These are phyloP conservation scores for Sebastes matsubarae DNA, from an alignment of 2,797 vertebrate genomes.

Conservation along the genomic window DNA sequence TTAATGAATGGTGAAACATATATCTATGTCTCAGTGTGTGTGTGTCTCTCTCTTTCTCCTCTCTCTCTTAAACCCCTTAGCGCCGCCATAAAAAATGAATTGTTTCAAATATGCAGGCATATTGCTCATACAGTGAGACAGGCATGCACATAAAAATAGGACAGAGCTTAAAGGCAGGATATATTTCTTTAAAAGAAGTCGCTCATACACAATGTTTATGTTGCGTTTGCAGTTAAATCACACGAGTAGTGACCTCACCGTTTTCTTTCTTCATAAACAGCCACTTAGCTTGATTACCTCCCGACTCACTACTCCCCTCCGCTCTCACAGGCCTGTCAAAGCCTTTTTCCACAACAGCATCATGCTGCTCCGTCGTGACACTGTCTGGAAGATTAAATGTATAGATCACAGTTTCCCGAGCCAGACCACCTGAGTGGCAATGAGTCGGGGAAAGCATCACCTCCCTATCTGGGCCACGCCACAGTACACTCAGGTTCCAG, in stretches of 20 bases:
- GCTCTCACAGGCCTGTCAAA: slow-evolving; percentile 45
- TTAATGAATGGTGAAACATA: slow-evolving; percentile 40
- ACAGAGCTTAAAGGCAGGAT: slow-evolving; percentile 8
- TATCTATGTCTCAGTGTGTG: background rate
- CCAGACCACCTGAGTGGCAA: slow-evolving; percentile 72
- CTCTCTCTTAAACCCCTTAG: background rate
- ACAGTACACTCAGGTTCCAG: slow-evolving; percentile 66
- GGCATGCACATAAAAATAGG: slow-evolving; percentile 17
- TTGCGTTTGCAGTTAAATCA: slow-evolving; percentile 60
- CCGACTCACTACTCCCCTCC: slow-evolving; percentile 32
- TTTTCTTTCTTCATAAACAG: slow-evolving; percentile 71
- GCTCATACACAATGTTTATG: slow-evolving; percentile 41
- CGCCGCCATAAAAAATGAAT: background rate
- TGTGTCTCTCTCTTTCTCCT: background rate
- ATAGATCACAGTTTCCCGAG: slow-evolving; percentile 61
- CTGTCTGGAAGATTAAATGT: slow-evolving; percentile 65
- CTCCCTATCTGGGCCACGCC: slow-evolving; percentile 76
- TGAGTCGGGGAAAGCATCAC: slow-evolving; percentile 68
- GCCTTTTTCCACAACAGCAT: slow-evolving; percentile 23
- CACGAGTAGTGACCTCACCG: slow-evolving; percentile 53
- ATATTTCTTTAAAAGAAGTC: slow-evolving; percentile 25
- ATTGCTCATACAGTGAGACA: slow-evolving; percentile 10
- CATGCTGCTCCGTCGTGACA: slow-evolving; percentile 37
- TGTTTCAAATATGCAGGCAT: background rate
- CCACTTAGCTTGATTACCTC: slow-evolving; percentile 77